Evolutionary conservation across 1,140 invertebrate species (phyloP).

Genomic region (Teleogryllus occipitalis): DNA sequence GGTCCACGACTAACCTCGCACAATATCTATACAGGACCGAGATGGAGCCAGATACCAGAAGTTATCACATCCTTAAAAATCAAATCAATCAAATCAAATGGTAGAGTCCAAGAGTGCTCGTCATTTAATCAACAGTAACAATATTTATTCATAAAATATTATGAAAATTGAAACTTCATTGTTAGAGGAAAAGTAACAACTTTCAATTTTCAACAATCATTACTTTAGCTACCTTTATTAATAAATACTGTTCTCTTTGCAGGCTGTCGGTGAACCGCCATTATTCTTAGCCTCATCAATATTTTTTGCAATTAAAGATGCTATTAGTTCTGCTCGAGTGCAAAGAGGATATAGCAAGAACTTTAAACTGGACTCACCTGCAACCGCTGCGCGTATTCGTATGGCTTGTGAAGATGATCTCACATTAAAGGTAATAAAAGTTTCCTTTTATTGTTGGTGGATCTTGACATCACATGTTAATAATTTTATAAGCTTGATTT

Average conservation of each 20-base stretch:
- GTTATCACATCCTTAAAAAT: too few relatives aligned
- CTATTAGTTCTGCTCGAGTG: constrained; percentile 65
- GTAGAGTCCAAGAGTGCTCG: too few relatives aligned
- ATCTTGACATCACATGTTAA: not conserved
- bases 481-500: too few relatives aligned
- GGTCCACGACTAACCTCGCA: too few relatives aligned
- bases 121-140: too few relatives aligned
- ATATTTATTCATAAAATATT: not conserved
- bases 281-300: constrained; percentile 77
- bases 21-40: too few relatives aligned
- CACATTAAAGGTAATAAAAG: constrained; percentile 56
- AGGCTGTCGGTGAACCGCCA: constrained; percentile 93
- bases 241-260: not conserved
- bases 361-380: constrained; percentile 77
- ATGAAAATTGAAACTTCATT: not conserved
- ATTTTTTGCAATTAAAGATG: constrained; percentile 87
- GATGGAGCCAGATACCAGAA: too few relatives aligned
- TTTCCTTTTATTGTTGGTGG: constrained; percentile 1
- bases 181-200: not conserved
- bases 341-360: constrained; percentile 52
- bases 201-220: not conserved
- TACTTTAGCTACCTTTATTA: not conserved
- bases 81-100: too few relatives aligned
- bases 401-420: constrained; percentile 83
- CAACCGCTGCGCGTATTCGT: constrained; percentile 79